These are phyloP conservation scores for Formica exsecta DNA, from an alignment of 1,140 invertebrate species.

Conservation along the genomic window DNA sequence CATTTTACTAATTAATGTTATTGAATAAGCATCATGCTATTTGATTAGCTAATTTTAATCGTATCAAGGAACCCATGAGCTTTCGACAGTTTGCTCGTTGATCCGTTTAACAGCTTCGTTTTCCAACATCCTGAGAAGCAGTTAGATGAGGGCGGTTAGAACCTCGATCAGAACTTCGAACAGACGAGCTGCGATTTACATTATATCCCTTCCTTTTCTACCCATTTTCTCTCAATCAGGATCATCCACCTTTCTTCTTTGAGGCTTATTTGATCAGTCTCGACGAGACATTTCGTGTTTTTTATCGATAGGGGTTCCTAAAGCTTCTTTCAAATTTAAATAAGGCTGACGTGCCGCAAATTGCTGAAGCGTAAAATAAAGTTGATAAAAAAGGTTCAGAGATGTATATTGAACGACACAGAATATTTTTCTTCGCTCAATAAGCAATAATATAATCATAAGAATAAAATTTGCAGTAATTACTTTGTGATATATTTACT, in stretches of 20 bases:
- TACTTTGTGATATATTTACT: constrained; percentile 2
- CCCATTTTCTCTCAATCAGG: constrained; percentile 55
- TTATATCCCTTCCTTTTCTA: constrained; percentile 27
- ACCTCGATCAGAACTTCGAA: constrained; percentile 18
- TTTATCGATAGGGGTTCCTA: constrained; percentile 40
- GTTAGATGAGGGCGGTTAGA: constrained; percentile 38
- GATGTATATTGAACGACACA: background rate
- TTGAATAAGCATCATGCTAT: constrained; percentile 28
- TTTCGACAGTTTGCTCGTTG: constrained; percentile 38
- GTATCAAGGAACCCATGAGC: constrained; percentile 16
- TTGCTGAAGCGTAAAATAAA: constrained; percentile 47
- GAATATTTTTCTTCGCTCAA: background rate
- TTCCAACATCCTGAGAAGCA: constrained; percentile 31
- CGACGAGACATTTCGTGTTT: constrained; percentile 56
- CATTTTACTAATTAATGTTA: constrained; percentile 50
- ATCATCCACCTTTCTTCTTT: constrained; percentile 33
- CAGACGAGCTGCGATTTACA: constrained; percentile 46
- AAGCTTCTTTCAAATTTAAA: constrained; percentile 63
- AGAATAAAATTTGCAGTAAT: constrained; percentile 23
- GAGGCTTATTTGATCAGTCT: constrained; percentile 64
- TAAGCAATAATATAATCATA: no score
- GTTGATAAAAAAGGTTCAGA: constrained; percentile 8
- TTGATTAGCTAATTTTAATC: constrained; percentile 58
- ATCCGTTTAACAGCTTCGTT: constrained; percentile 51
- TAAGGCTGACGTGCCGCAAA: constrained; percentile 41